Percentiles rank a stretch among this genome's conserved stretches.
phyloP scores from a whole-genome alignment of 2,113 vertebrate genomes.

The Orycteropus afer region DNA sequence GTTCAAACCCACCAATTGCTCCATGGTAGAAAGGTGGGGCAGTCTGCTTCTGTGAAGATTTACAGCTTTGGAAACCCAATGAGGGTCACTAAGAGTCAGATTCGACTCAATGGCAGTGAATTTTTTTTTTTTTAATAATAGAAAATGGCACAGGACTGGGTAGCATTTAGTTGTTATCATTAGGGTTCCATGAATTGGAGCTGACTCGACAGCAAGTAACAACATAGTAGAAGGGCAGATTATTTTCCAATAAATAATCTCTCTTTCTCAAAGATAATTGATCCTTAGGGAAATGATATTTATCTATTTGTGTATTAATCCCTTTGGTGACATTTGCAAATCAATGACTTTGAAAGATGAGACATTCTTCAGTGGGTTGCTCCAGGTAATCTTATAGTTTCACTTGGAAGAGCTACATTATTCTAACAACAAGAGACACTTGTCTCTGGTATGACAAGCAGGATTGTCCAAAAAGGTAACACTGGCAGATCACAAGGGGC shows the following conservation, averaged over 20 bases:
- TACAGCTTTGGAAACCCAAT: too few relatives aligned
- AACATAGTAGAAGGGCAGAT: background rate
- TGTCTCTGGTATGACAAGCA: background rate
- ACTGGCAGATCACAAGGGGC: background rate
- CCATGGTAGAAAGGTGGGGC: too few relatives aligned
- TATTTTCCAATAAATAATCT: background rate
- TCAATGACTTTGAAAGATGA: background rate
- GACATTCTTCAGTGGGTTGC: background rate
- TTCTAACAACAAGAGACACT: background rate
- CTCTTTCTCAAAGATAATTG: background rate
- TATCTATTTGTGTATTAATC: background rate
- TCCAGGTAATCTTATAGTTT: conserved; percentile 2
- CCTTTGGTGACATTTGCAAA: background rate
- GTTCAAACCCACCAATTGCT: too few relatives aligned
- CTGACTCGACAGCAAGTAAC: too few relatives aligned
- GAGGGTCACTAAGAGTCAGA: too few relatives aligned
- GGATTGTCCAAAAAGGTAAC: background rate
- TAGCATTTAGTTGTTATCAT: too few relatives aligned
- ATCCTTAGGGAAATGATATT: background rate
- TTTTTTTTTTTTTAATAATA: too few relatives aligned
- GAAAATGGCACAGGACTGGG: too few relatives aligned
- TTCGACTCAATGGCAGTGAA: too few relatives aligned
- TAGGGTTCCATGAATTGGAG: too few relatives aligned
- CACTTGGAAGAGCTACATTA: conserved; percentile 4
- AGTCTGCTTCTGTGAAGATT: too few relatives aligned